These are phyloP conservation scores for Zaprionus ornatus DNA, from an alignment of 1,140 invertebrate genomes.

Conservation along the genomic window DNA sequence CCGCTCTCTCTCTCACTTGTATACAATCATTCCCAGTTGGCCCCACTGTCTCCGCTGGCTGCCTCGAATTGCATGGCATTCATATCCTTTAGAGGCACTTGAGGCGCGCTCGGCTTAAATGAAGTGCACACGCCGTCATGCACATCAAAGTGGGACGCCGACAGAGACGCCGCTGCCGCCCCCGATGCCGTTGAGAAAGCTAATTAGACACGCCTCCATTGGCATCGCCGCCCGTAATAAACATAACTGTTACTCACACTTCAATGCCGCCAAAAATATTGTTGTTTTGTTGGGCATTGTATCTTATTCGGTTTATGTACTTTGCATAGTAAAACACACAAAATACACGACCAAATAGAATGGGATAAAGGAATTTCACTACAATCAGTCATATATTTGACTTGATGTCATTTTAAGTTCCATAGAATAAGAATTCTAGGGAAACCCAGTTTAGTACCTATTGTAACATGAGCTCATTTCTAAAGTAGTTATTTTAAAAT, in stretches of 20 bases:
- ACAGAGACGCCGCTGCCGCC: slow-evolving; percentile 34
- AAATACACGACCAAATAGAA: neutral
- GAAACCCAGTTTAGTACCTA: neutral
- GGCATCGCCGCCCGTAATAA: slow-evolving; percentile 60
- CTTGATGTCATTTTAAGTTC: neutral
- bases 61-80: slow-evolving; percentile 27
- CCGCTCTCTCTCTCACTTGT: neutral
- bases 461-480: too few relatives aligned
- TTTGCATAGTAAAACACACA: slow-evolving; percentile 19
- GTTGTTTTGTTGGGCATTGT: slow-evolving; percentile 32
- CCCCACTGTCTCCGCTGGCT: slow-evolving; percentile 16
- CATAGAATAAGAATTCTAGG: neutral
- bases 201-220: slow-evolving; percentile 74
- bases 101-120: slow-evolving; percentile 78
- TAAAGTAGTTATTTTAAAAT: too few relatives aligned
- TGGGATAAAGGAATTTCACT: neutral
- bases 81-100: slow-evolving; percentile 71
- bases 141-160: slow-evolving; percentile 74
- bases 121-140: slow-evolving; percentile 76
- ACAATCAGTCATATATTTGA: neutral
- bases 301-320: slow-evolving; percentile 17
- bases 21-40: slow-evolving; percentile 4
- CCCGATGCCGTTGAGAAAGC: slow-evolving; percentile 40
- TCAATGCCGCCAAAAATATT: slow-evolving; percentile 38
- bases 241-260: slow-evolving; percentile 54